Evolutionary conservation across 2,888 invertebrate species (phyloP).

Genomic region (Aphrophora alni): DNA sequence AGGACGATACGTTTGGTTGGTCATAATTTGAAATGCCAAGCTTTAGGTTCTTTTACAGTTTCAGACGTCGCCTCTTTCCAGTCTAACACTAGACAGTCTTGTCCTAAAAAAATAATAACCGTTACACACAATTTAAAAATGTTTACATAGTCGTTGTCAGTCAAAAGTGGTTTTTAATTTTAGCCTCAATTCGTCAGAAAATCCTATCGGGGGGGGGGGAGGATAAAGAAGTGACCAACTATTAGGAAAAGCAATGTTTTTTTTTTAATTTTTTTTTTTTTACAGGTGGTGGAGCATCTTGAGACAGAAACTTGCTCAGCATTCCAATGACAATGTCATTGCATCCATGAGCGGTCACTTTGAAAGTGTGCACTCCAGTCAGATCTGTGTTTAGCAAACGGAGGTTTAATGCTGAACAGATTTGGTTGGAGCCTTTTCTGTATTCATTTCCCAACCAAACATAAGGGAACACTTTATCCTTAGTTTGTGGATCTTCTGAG

Average conservation of each 20-base stretch:
- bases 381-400: conserved; percentile 15
- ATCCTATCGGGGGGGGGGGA: conserved; percentile 51
- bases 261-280: too few relatives aligned
- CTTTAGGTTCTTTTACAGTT: conserved; percentile 6
- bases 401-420: conserved; percentile 24
- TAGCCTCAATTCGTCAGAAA: conserved; percentile 51
- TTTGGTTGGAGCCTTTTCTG: conserved; percentile 24
- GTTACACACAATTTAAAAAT: conserved; percentile 44
- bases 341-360: conserved; percentile 36
- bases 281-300: conserved; percentile 36
- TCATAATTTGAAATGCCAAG: conserved; percentile 34
- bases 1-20: conserved; percentile 34
- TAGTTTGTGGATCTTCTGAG: conserved; percentile 21
- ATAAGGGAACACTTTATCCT: conserved; percentile 23
- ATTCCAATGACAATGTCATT: conserved; percentile 49
- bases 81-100: conserved; percentile 41
- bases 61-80: conserved; percentile 40
- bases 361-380: neutral
- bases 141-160: conserved; percentile 45
- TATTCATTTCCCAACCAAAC: conserved; percentile 18
- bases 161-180: conserved; percentile 42
- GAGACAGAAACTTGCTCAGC: conserved; percentile 49
- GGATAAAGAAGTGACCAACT: conserved; percentile 52
- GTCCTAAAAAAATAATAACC: conserved; percentile 39
- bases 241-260: conserved; percentile 51